Conservation (phyloP, 2,113 vertebrate genomes). For the Rhombomys opimus region DNA sequence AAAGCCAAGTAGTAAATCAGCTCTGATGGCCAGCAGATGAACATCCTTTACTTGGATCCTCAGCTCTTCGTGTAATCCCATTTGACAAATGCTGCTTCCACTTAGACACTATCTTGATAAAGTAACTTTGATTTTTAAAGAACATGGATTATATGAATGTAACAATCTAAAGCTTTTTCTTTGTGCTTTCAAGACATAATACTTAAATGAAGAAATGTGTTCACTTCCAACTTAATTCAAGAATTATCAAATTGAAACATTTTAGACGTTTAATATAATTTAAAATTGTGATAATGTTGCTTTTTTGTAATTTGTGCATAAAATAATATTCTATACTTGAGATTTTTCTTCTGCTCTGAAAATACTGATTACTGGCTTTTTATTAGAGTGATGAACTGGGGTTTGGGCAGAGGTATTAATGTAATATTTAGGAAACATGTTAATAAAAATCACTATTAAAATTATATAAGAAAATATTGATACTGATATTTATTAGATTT, state of each 20-base stretch:
- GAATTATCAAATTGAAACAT: not conserved
- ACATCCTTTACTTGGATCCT: not conserved
- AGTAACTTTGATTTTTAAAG: conserved; percentile 54
- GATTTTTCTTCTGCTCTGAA: not conserved
- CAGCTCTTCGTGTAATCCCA: not conserved
- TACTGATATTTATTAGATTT: not conserved
- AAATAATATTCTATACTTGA: not conserved
- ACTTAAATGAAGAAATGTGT: not conserved
- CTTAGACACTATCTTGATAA: conserved; percentile 24
- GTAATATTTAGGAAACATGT: not conserved
- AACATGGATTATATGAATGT: not conserved
- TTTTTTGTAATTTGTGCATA: not conserved
- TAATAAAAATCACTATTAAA: not conserved
- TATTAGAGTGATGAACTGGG: not conserved
- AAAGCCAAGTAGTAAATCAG: not conserved
- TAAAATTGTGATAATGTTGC: not conserved
- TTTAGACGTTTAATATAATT: not conserved
- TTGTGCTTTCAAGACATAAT: not conserved
- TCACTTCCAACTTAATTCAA: not conserved
- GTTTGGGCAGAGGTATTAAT: not conserved
- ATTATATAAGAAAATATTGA: not conserved
- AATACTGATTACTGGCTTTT: not conserved
- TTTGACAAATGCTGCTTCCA: conserved; percentile 44
- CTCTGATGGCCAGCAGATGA: conserved; percentile 26
- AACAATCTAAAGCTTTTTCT: not conserved